These are phyloP conservation scores for Thymelicus lineola DNA, from an alignment of 2,888 invertebrate genomes.

Conservation along the genomic window DNA sequence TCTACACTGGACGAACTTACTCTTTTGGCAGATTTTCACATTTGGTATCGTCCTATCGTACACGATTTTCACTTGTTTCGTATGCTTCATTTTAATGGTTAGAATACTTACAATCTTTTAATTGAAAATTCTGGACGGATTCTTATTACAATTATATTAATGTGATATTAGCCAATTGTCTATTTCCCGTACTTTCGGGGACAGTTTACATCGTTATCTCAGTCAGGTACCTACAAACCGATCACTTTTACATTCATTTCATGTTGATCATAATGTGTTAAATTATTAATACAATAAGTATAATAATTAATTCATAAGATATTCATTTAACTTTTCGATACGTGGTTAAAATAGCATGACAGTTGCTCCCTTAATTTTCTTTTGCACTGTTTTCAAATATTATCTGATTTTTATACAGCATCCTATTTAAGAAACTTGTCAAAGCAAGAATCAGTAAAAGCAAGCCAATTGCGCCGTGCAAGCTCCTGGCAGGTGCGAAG, in stretches of 20 bases:
- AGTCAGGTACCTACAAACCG: too few relatives aligned
- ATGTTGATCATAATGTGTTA: too few relatives aligned
- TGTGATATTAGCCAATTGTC: neutral
- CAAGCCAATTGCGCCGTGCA: slow-evolving; percentile 60
- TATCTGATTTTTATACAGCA: neutral
- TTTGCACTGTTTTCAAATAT: slow-evolving; percentile 18
- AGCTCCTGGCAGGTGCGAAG: slow-evolving; percentile 77
- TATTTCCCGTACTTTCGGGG: too few relatives aligned
- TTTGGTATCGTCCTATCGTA: slow-evolving; percentile 1
- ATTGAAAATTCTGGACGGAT: neutral
- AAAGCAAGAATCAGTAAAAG: slow-evolving; percentile 43
- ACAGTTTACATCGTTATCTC: too few relatives aligned
- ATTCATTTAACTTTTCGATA: too few relatives aligned
- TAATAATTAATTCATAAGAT: too few relatives aligned
- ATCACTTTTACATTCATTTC: too few relatives aligned
- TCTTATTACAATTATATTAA: neutral
- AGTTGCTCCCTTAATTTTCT: too few relatives aligned
- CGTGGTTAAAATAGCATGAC: too few relatives aligned
- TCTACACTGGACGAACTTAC: neutral
- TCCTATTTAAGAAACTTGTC: neutral
- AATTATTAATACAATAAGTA: too few relatives aligned
- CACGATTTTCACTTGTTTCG: neutral
- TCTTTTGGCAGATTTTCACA: slow-evolving; percentile 8
- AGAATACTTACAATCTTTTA: too few relatives aligned
- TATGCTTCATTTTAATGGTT: too few relatives aligned